phyloP scores from a whole-genome alignment of 2,888 invertebrate genomes.

The Xestia c-nigrum region DNA sequence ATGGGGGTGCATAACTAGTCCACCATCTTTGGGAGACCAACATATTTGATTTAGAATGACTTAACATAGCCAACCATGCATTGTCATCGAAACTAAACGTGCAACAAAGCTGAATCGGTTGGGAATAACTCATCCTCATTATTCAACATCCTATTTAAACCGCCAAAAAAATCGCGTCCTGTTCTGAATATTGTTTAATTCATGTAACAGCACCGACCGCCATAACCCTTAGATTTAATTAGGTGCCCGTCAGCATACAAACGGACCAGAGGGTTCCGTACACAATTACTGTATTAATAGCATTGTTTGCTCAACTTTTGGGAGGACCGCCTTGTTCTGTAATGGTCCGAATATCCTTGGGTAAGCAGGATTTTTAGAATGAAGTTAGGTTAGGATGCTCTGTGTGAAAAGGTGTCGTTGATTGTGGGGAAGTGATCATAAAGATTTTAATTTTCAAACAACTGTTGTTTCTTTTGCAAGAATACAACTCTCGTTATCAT shows the following conservation, averaged over 20 bases:
- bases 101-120: no score
- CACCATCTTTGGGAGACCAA: no score
- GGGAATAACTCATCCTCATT: background rate
- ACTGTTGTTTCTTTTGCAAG: background rate
- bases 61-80: no score
- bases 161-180: conserved; percentile 21
- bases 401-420: background rate
- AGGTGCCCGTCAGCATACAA: conserved; percentile 64
- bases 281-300: conserved; percentile 66
- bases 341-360: conserved; percentile 6
- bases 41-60: no score
- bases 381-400: conserved; percentile 4
- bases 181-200: conserved; percentile 44
- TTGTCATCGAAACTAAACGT: no score
- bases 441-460: background rate
- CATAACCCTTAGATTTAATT: conserved; percentile 66
- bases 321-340: conserved; percentile 24
- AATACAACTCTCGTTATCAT: background rate
- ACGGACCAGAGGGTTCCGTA: conserved; percentile 40
- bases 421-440: background rate
- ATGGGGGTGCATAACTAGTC: no score
- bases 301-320: conserved; percentile 51
- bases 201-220: conserved; percentile 29
- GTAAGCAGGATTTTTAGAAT: conserved; percentile 8
- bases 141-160: conserved; percentile 3